Conservation (phyloP, 1,140 invertebrate genomes). For the Sesamia nonagrioides region DNA sequence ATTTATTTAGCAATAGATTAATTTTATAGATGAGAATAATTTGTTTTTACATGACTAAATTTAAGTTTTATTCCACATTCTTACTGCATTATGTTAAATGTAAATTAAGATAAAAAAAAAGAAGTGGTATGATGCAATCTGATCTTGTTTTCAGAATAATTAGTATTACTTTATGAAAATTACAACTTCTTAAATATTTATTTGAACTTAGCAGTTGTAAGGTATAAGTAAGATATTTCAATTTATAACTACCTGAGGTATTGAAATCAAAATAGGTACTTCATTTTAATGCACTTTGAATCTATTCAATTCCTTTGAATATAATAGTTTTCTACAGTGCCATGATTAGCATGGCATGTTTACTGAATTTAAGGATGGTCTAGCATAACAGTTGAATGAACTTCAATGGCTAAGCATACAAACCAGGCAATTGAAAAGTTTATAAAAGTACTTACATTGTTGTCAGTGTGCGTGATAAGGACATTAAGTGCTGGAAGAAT, state of each 20-base stretch:
- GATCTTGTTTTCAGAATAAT: too few species aligned
- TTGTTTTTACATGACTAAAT: too few species aligned
- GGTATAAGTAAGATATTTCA: too few species aligned
- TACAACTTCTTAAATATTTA: too few species aligned
- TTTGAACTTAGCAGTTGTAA: too few species aligned
- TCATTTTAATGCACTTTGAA: not conserved
- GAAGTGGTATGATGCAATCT: too few species aligned
- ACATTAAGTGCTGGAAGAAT: slow-evolving; percentile 97
- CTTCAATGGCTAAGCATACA: slow-evolving; percentile 6
- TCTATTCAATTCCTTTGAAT: not conserved
- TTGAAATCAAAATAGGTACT: too few species aligned
- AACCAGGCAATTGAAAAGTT: not conserved
- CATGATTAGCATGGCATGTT: not conserved
- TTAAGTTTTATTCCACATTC: too few species aligned
- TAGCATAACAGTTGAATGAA: slow-evolving; percentile 8
- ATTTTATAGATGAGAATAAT: not conserved
- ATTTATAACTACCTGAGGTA: too few species aligned
- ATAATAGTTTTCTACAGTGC: not conserved
- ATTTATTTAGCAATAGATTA: not conserved
- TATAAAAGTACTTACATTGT: slow-evolving; percentile 92
- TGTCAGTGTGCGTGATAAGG: slow-evolving; percentile 98
- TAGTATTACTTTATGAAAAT: too few species aligned
- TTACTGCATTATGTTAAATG: too few species aligned
- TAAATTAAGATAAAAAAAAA: too few species aligned
- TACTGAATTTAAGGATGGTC: not conserved